phyloP scores from a whole-genome alignment of 1,140 invertebrate species.

The Cotesia typhae region DNA sequence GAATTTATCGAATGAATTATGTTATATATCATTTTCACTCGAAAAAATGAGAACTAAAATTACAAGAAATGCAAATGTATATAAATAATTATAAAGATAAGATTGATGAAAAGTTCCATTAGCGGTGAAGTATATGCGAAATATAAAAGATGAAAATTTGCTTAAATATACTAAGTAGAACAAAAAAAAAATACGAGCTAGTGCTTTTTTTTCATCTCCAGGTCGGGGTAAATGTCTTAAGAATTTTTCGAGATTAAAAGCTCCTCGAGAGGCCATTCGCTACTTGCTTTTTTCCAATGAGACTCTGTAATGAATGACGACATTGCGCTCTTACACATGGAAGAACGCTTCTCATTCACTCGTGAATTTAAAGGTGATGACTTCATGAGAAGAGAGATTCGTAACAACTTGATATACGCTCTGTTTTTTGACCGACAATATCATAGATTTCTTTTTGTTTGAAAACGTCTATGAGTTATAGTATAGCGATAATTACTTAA shows the following conservation, averaged over 20 bases:
- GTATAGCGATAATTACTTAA: too few species aligned
- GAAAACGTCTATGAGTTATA: too few species aligned
- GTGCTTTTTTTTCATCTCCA: conserved; percentile 33
- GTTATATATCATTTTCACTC: neutral
- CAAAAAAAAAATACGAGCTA: neutral
- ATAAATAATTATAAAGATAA: too few species aligned
- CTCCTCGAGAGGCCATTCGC: conserved; percentile 9
- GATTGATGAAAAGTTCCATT: too few species aligned
- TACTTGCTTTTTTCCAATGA: conserved; percentile 29
- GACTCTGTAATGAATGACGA: conserved; percentile 48
- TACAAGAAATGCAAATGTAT: neutral
- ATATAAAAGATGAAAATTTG: conserved; percentile 4
- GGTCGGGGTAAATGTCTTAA: conserved; percentile 40
- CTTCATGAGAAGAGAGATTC: conserved; percentile 25
- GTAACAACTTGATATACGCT: neutral
- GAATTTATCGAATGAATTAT: too few species aligned
- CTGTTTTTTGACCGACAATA: neutral
- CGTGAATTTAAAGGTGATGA: conserved; percentile 45
- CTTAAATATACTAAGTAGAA: conserved; percentile 13
- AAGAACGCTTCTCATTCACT: conserved; percentile 41
- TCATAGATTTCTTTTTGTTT: neutral
- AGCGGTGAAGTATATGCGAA: conserved; percentile 3
- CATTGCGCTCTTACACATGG: conserved; percentile 37
- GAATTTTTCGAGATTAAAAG: conserved; percentile 51
- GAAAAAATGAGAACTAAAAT: neutral